Conservation (phyloP, 2,797 vertebrate genomes). For the Okamejei kenojei region DNA sequence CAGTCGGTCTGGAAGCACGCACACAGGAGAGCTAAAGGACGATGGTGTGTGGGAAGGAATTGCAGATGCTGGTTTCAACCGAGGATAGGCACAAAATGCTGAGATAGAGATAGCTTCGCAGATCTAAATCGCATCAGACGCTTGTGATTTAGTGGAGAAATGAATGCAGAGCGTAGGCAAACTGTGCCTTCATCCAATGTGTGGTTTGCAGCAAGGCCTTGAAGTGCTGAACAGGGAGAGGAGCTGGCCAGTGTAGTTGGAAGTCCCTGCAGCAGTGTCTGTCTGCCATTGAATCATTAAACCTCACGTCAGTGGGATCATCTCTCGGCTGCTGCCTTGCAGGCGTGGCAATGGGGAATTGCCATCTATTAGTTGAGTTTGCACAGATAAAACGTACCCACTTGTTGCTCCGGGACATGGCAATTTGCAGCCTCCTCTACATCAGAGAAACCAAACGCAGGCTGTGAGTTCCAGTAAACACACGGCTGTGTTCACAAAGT, state of each 20-base stretch:
- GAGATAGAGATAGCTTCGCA: too few species aligned
- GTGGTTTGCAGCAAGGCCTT: not conserved
- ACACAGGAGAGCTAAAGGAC: too few species aligned
- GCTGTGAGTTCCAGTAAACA: too few species aligned
- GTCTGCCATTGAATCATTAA: not conserved
- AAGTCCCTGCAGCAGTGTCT: not conserved
- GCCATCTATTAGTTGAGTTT: not conserved
- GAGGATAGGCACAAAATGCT: too few species aligned
- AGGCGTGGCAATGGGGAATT: not conserved
- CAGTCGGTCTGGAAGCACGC: too few species aligned
- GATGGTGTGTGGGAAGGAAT: too few species aligned
- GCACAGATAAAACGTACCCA: not conserved
- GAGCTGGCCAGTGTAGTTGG: not conserved
- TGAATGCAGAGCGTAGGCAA: not conserved
- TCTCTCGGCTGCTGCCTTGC: not conserved
- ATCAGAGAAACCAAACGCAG: too few species aligned
- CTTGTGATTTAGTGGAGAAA: not conserved
- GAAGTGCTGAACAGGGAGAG: not conserved
- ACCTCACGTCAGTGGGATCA: not conserved
- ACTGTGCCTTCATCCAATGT: not conserved
- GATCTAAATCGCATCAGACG: not conserved
- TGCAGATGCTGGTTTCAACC: too few species aligned
- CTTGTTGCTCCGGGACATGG: not conserved
- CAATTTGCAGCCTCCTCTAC: too few species aligned
- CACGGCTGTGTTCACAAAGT: too few species aligned